These are phyloP conservation scores for Catalaphyllia jardinei DNA, from an alignment of 64 coral and sea anemone species.

Conservation along the genomic window DNA sequence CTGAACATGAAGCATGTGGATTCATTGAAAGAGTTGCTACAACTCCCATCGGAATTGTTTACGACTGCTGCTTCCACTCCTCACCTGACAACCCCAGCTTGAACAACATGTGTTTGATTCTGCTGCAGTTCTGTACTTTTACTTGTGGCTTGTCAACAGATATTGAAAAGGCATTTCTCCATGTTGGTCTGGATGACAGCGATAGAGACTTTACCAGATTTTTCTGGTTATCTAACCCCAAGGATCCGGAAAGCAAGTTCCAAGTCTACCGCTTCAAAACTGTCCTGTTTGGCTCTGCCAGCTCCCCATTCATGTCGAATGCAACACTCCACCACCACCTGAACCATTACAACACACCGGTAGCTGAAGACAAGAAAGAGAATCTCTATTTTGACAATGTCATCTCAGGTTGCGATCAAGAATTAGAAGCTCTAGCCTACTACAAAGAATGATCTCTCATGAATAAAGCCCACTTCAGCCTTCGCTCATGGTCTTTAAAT, in stretches of 20 bases:
- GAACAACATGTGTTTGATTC: slow-evolving; percentile 31
- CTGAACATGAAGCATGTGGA: slow-evolving; percentile 39
- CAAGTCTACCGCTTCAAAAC: slow-evolving; percentile 38
- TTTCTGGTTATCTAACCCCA: slow-evolving; percentile 42
- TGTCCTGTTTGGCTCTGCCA: slow-evolving; percentile 34
- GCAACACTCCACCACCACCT: slow-evolving; percentile 13
- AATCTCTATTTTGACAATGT: slow-evolving; percentile 49
- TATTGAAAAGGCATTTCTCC: slow-evolving; percentile 53
- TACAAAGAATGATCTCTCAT: slow-evolving; percentile 50
- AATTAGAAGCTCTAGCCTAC: slow-evolving; percentile 22
- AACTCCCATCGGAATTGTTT: slow-evolving; percentile 58
- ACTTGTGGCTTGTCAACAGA: slow-evolving; percentile 48
- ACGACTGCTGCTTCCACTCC: slow-evolving; percentile 40
- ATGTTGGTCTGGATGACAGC: slow-evolving; percentile 30
- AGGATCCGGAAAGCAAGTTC: slow-evolving; percentile 47
- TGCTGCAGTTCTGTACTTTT: slow-evolving; percentile 45
- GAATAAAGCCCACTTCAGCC: slow-evolving; percentile 62
- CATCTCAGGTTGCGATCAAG: slow-evolving; percentile 16
- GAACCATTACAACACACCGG: neutral
- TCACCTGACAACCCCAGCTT: slow-evolving; percentile 42
- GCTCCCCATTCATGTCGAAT: slow-evolving; percentile 38
- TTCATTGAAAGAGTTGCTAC: slow-evolving; percentile 63
- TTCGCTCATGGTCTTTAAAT: slow-evolving; percentile 66
- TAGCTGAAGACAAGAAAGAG: neutral
- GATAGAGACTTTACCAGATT: slow-evolving; percentile 50